Evolutionary conservation across 2,888 invertebrate genomes (phyloP), one percentile per base, ranked within the genome.

Genomic region (Drosophila mimica): DNA sequence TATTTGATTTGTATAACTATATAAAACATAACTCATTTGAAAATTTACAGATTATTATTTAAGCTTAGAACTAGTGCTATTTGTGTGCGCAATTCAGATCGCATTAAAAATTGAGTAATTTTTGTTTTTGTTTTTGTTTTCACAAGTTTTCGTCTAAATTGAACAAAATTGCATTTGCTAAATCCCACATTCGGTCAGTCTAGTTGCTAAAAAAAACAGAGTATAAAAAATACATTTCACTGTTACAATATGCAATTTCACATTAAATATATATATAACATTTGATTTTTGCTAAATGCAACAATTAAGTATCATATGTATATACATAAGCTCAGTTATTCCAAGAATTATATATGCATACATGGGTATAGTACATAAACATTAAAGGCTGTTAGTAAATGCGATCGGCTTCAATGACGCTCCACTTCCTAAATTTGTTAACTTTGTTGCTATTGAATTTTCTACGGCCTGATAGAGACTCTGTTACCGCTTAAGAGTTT

Each of bases 201-300:
- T 88, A 82, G 79, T 82, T 74, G 56, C 65, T 74, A 79, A 74
- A 58, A 25, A 25, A 68, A 76, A 57, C 17, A 71, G 46, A 64
- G 59, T 76, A 80, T 65, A 81, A 64, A 76, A 80, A 82, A 77
- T 75, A 71, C 60, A 77, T 53, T 69, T 77, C 53, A 74, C 49
- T 53, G 53, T 56, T 60, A 40, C 48, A 48, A 66, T 38, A 58
- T 67, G 48, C 11, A 57, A 48, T 64, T 58, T 64, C 57, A 67
- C 43, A 82, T 60, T 56, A 67, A 53, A 59, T 49, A 53, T 61
- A 65, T 61, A 72, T 65, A 75, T 56, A 80, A 63, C 38, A 58
- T 74, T 65, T 60, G n/a, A 65, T 60, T 64, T 69, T 70, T 67
- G 69, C 76, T 87, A 88, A 88, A 88, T 88, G 87, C 90, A 90